Conservation (phyloP, 2,888 invertebrate species). For the Cerastis rubricosa region DNA sequence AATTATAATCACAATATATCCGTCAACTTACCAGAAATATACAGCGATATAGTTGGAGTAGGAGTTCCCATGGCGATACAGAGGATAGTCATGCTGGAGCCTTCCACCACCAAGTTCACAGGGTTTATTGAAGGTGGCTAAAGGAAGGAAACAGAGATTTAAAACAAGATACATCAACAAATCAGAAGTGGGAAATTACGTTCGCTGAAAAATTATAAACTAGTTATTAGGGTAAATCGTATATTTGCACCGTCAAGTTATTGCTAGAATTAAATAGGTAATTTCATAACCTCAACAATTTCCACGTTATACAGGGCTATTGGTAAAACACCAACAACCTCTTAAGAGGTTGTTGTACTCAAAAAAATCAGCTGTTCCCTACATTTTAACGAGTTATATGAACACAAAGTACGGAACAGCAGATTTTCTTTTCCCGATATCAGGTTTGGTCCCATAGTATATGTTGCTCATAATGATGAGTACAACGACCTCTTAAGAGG, state of each 20-base stretch:
- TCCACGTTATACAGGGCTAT: too few relatives aligned
- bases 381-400: too few relatives aligned
- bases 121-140: slow-evolving; percentile 96
- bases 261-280: background rate
- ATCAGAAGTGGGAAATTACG: background rate
- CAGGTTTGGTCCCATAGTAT: too few relatives aligned
- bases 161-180: background rate
- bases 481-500: too few relatives aligned
- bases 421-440: too few relatives aligned
- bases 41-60: slow-evolving; percentile 95
- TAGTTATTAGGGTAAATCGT: background rate
- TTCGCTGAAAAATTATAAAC: background rate
- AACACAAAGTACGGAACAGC: too few relatives aligned
- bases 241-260: background rate
- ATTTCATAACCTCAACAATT: background rate
- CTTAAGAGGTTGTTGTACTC: too few relatives aligned
- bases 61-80: slow-evolving; percentile 97
- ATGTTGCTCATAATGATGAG: too few relatives aligned
- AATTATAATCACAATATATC: background rate
- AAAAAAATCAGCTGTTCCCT: too few relatives aligned
- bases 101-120: slow-evolving; percentile 95
- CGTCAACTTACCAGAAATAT: slow-evolving; percentile 92
- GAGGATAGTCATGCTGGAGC: slow-evolving; percentile 96
- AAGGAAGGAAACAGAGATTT: background rate
- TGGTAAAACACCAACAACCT: too few relatives aligned